A percentile compares a stretch with the other conserved stretches of the same genome.
Evolutionary conservation across 2,797 vertebrate genomes (phyloP).

Genomic region (Psittacula derbiana): DNA sequence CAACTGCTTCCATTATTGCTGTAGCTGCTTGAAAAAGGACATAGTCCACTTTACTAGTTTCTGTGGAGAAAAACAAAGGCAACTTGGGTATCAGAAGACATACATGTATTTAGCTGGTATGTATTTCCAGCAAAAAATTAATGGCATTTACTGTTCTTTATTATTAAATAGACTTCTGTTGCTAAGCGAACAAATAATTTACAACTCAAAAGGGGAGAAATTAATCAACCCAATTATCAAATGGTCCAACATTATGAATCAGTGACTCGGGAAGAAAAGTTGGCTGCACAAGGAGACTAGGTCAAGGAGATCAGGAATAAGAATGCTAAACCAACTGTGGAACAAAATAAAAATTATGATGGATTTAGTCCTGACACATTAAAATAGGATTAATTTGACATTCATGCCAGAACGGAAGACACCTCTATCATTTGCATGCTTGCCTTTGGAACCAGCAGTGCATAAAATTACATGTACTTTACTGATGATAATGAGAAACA

Average conservation of each 20-base stretch:
- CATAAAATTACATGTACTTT: not conserved
- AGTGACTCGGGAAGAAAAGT: not conserved
- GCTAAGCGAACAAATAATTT: not conserved
- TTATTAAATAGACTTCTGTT: not conserved
- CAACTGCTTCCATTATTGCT: slow-evolving; percentile 97
- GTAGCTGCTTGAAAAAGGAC: slow-evolving; percentile 99
- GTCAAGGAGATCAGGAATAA: not conserved
- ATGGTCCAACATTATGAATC: not conserved
- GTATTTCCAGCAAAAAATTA: not conserved
- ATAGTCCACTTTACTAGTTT: slow-evolving; percentile 99
- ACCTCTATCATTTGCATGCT: not conserved
- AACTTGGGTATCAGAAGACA: not conserved
- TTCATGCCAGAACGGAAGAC: not conserved
- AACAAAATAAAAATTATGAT: not conserved
- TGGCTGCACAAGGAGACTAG: not conserved
- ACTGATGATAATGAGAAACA: not conserved
- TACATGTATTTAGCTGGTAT: not conserved
- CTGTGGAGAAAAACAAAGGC: slow-evolving; percentile 74
- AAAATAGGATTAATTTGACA: not conserved
- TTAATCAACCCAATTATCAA: slow-evolving; percentile 59
- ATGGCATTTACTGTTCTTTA: not conserved
- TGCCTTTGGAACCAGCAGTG: not conserved
- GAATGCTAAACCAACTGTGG: not conserved
- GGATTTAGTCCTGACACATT: not conserved
- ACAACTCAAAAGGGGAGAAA: slow-evolving; percentile 35